These are phyloP conservation scores for Synergus japonicus DNA, from an alignment of 2,888 invertebrate genomes.

Conservation along the genomic window DNA sequence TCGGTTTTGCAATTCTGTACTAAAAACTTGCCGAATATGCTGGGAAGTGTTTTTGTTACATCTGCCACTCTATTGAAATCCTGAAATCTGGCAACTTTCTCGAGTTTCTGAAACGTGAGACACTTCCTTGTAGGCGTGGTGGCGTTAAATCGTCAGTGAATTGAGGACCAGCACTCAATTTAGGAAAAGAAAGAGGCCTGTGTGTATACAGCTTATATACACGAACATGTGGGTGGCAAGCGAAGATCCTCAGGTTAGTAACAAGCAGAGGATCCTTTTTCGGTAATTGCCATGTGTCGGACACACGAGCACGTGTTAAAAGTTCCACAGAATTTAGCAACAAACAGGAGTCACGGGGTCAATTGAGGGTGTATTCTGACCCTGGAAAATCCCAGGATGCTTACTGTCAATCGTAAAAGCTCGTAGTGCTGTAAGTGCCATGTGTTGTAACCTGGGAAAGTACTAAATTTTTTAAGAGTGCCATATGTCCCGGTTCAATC, in stretches of 20 bases:
- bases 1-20: too few species aligned
- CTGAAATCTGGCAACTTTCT: constrained; percentile 23
- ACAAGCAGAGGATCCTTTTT: constrained; percentile 45
- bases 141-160: constrained; percentile 29
- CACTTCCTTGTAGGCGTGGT: constrained; percentile 15
- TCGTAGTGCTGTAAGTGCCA: not conserved
- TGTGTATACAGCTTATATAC: not conserved
- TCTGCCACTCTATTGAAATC: not conserved
- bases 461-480: not conserved
- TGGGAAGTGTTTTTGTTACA: not conserved
- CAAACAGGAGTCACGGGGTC: constrained; percentile 9
- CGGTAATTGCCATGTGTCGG: constrained; percentile 33
- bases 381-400: not conserved
- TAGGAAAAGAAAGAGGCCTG: not conserved
- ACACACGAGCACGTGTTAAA: constrained; percentile 14
- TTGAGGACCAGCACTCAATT: constrained; percentile 4
- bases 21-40: too few species aligned
- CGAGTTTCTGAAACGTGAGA: constrained; percentile 13
- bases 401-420: constrained; percentile 1
- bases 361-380: constrained; percentile 20
- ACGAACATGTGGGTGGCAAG: constrained; percentile 8
- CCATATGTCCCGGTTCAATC: not conserved
- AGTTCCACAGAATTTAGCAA: constrained; percentile 13
- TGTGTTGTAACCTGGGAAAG: constrained; percentile 1
- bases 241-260: constrained; percentile 33